A percentile compares a stretch with the other conserved stretches of the same genome.
These are phyloP conservation scores for Sinodicranocentrus sp. DNA, from an alignment of 2,888 invertebrate genomes.

Conservation along the genomic window DNA sequence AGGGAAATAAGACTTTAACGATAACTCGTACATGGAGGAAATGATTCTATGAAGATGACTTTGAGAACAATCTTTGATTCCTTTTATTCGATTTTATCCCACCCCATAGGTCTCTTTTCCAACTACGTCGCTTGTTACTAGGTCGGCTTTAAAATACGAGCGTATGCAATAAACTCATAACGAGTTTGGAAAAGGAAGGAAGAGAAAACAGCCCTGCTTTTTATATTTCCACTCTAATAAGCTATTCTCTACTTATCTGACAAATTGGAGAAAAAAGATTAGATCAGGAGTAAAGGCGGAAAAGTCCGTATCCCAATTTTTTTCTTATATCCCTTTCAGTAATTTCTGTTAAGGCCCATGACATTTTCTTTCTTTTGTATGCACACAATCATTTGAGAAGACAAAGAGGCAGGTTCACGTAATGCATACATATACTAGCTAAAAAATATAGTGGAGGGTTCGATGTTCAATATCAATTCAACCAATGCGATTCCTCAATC, in stretches of 20 bases:
- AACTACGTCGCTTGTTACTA: no score
- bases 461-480: constrained; percentile 40
- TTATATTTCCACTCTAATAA: constrained; percentile 9
- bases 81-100: neutral
- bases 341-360: constrained; percentile 42
- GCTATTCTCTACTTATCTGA: constrained; percentile 10
- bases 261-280: constrained; percentile 57
- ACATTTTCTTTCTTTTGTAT: constrained; percentile 30
- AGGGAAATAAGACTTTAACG: no score
- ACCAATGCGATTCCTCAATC: constrained; percentile 28
- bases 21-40: neutral
- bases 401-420: constrained; percentile 32
- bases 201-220: neutral
- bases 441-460: no score
- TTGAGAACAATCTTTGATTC: neutral
- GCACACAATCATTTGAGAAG: neutral
- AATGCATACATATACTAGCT: constrained; percentile 31
- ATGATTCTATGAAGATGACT: neutral
- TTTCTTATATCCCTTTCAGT: neutral
- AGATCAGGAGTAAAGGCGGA: constrained; percentile 45
- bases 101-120: neutral
- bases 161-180: neutral
- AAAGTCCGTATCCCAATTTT: constrained; percentile 16
- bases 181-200: neutral
- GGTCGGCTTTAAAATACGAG: constrained; percentile 11